These are phyloP conservation scores for Colletes collaris DNA, from an alignment of 2,888 invertebrate species.

Conservation along the genomic window DNA sequence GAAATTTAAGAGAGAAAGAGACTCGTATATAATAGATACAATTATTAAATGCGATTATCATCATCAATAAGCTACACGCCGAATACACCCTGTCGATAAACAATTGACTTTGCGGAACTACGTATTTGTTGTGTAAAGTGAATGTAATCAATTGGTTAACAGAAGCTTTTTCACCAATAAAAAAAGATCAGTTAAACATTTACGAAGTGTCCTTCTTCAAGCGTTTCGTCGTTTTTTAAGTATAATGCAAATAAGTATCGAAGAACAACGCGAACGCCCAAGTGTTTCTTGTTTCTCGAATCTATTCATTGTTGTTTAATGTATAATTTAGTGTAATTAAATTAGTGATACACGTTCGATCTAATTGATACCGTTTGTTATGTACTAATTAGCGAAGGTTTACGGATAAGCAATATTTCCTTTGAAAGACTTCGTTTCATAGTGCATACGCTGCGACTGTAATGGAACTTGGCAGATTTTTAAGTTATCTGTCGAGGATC, in stretches of 20 bases:
- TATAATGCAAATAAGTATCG: constrained; percentile 2
- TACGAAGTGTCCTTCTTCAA: constrained; percentile 56
- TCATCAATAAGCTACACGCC: constrained; percentile 45
- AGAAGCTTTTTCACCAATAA: constrained; percentile 80
- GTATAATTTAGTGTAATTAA: constrained; percentile 36
- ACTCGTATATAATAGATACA: constrained; percentile 48
- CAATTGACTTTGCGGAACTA: constrained; percentile 62
- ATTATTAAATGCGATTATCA: constrained; percentile 47
- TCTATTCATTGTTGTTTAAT: constrained; percentile 42
- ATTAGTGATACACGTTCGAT: constrained; percentile 21
- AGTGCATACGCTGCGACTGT: neutral
- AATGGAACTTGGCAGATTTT: neutral
- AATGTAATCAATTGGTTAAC: constrained; percentile 79
- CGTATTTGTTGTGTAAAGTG: constrained; percentile 74
- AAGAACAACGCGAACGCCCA: constrained; percentile 7
- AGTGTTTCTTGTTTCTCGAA: constrained; percentile 32
- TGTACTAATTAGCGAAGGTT: constrained; percentile 11
- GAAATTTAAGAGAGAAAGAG: constrained; percentile 56
- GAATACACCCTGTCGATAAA: constrained; percentile 54
- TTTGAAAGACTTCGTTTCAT: constrained; percentile 4
- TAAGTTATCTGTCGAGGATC: constrained; percentile 2
- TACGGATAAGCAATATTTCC: constrained; percentile 19
- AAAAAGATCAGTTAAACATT: constrained; percentile 73
- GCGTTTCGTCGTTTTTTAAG: constrained; percentile 32
- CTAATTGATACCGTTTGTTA: constrained; percentile 35